Evolutionary conservation across 2,888 invertebrate genomes (phyloP).

Genomic region (Leucozona laternaria): DNA sequence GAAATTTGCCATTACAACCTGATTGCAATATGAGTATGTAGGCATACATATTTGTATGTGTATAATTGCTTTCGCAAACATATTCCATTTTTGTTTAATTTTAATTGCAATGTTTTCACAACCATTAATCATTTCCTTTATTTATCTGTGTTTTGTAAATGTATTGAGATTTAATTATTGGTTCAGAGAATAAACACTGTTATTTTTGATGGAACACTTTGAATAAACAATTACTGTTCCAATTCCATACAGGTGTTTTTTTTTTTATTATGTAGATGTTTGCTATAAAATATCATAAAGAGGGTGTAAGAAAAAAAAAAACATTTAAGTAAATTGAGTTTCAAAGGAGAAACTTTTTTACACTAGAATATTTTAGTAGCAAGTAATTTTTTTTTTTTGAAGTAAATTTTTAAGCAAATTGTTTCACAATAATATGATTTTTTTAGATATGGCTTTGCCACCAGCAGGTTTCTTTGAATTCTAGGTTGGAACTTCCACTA

Average conservation of each 20-base stretch:
- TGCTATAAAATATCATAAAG: background rate
- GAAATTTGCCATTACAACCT: slow-evolving; percentile 15
- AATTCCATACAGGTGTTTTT: slow-evolving; percentile 14
- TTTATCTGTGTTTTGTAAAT: slow-evolving; percentile 8
- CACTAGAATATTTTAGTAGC: no score
- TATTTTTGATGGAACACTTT: slow-evolving; percentile 7
- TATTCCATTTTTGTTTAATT: slow-evolving; percentile 10
- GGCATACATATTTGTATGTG: background rate
- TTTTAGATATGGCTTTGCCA: no score
- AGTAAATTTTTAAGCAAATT: no score
- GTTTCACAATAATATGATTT: no score
- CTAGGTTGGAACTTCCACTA: no score
- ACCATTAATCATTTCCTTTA: slow-evolving; percentile 27
- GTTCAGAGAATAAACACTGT: background rate
- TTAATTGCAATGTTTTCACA: slow-evolving; percentile 27
- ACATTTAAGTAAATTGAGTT: no score
- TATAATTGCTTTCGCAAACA: slow-evolving; percentile 6
- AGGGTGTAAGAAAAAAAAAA: background rate
- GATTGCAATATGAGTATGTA: background rate
- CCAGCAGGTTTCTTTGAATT: no score
- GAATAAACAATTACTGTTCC: slow-evolving; percentile 2
- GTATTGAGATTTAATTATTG: slow-evolving; percentile 15
- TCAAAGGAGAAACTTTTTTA: no score
- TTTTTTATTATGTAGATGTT: background rate
- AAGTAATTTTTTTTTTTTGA: no score